phyloP scores from a whole-genome alignment of 2,113 vertebrate species.

The Pagrus major region DNA sequence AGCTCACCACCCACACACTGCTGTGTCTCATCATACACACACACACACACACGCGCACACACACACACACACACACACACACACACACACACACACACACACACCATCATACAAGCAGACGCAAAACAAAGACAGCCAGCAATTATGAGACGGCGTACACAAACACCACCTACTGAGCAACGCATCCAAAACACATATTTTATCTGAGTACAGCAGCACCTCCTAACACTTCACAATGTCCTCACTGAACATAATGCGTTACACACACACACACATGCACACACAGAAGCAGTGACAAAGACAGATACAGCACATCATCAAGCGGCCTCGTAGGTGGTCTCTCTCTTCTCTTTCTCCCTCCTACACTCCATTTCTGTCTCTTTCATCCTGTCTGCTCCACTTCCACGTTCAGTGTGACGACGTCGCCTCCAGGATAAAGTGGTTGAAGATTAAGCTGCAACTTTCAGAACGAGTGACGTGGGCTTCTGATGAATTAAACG shows the following conservation, averaged over 20 bases:
- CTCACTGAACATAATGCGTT: conserved; percentile 52
- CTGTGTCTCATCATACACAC: conserved; percentile 18
- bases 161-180: conserved; percentile 75
- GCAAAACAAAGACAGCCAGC: conserved; percentile 73
- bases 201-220: conserved; percentile 71
- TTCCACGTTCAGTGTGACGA: conserved; percentile 57
- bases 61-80: conserved; percentile 34
- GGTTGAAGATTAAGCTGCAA: conserved; percentile 66
- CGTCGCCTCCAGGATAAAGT: conserved; percentile 62
- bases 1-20: conserved; percentile 66
- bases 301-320: conserved; percentile 63
- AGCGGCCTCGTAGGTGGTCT: conserved; percentile 74
- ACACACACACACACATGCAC: conserved; percentile 39
- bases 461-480: conserved; percentile 36
- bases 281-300: conserved; percentile 53
- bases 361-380: conserved; percentile 51
- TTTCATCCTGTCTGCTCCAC: conserved; percentile 63
- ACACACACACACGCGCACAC: conserved; percentile 10
- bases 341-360: conserved; percentile 52
- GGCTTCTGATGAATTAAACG: conserved; percentile 45
- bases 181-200: conserved; percentile 75
- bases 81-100: conserved; percentile 20
- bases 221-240: conserved; percentile 67
- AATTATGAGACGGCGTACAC: conserved; percentile 72
- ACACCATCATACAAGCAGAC: conserved; percentile 45